These are phyloP conservation scores for Mesopsocus fuscifrons DNA, from an alignment of 2,888 invertebrate genomes.

Conservation along the genomic window DNA sequence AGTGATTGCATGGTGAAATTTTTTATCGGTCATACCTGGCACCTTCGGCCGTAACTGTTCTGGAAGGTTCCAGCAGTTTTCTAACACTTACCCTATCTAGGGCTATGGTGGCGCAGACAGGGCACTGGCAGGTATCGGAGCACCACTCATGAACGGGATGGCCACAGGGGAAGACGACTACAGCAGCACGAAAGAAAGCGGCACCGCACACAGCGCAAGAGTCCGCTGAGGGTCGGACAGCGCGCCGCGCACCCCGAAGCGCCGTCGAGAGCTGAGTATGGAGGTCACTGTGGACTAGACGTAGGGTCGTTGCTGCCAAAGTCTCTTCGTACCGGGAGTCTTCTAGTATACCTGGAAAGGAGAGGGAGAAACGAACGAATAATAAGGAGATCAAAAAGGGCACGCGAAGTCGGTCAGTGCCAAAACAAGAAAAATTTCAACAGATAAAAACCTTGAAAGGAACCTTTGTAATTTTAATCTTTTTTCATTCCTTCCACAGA, in stretches of 20 bases:
- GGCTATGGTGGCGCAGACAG: slow-evolving; percentile 3
- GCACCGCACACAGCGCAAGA: slow-evolving; percentile 14
- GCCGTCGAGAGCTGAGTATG: slow-evolving; percentile 29
- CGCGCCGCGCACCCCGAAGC: slow-evolving; percentile 22
- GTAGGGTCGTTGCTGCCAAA: slow-evolving; percentile 44
- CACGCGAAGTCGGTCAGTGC: background rate
- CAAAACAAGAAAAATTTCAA: no score
- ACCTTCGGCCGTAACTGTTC: no score
- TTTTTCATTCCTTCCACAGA: no score
- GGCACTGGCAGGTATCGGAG: background rate
- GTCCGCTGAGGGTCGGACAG: slow-evolving; percentile 18
- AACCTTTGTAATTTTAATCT: no score
- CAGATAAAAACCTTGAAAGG: no score
- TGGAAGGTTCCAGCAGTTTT: no score
- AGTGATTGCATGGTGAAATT: no score
- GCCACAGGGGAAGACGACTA: slow-evolving; percentile 3
- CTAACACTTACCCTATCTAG: slow-evolving; percentile 3
- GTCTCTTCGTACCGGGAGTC: slow-evolving; percentile 59
- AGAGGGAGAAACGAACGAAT: slow-evolving; percentile 3
- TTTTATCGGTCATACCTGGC: no score
- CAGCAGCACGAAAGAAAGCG: slow-evolving; percentile 10
- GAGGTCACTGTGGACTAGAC: slow-evolving; percentile 46
- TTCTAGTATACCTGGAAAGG: slow-evolving; percentile 43
- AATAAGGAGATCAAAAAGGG: background rate
- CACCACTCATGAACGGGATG: slow-evolving; percentile 1